These are phyloP conservation scores for Drosophila prolongata DNA, from an alignment of 2,888 invertebrate genomes.

Conservation along the genomic window DNA sequence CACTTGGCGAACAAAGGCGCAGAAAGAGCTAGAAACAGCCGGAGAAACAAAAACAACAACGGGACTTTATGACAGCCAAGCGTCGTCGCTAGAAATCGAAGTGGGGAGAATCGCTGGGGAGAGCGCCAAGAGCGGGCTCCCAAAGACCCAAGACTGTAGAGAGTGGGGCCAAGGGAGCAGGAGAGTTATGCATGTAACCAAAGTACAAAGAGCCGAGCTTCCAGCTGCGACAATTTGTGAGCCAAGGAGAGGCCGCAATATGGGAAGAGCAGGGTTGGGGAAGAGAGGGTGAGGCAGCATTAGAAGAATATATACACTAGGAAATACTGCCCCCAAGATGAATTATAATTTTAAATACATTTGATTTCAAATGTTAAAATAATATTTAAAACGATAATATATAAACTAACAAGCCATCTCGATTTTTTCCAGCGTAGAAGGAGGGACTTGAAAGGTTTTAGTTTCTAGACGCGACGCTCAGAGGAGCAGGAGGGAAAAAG, in stretches of 20 bases:
- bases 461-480: constrained; percentile 10
- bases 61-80: constrained; percentile 71
- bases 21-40: constrained; percentile 52
- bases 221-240: constrained; percentile 44
- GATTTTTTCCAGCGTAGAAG: constrained; percentile 28
- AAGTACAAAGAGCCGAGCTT: constrained; percentile 48
- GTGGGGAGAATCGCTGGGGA: constrained; percentile 55
- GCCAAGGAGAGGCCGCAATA: constrained; percentile 44
- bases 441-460: constrained; percentile 52
- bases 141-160: constrained; percentile 10
- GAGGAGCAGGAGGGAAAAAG: constrained; percentile 23
- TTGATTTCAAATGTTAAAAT: too few relatives aligned
- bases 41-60: constrained; percentile 68
- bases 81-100: constrained; percentile 70
- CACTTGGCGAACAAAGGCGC: constrained; percentile 70
- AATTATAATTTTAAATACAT: too few relatives aligned
- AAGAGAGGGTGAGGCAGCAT: constrained; percentile 45
- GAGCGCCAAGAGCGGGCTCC: constrained; percentile 23
- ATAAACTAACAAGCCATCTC: too few relatives aligned
- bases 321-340: background rate
- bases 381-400: too few relatives aligned
- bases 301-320: constrained; percentile 60
- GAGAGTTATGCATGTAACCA: constrained; percentile 48
- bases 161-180: constrained; percentile 10
- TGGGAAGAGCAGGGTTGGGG: constrained; percentile 29